Evolutionary conservation across 2,888 invertebrate species (phyloP), one percentile per base, ranked within the genome.

Genomic region (Callyntrura sp.): DNA sequence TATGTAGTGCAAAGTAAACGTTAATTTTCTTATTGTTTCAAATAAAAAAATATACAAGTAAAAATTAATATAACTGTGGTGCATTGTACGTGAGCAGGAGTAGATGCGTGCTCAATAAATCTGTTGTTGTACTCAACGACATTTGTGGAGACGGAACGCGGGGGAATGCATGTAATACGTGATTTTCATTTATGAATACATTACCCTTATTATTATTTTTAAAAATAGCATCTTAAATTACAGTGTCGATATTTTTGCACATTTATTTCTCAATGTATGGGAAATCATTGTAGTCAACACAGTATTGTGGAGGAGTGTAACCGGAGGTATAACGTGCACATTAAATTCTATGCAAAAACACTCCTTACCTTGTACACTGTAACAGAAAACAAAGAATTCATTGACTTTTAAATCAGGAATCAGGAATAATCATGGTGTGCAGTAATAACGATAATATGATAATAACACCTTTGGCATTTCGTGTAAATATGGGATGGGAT

Each of bases 381-480:
- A 20, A 20, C 3, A 60, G 0, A 81, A 17, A 60, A 5, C 5
- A 43, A 60, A 62, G 62, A 43, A 81, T 43, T 81, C 81, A 81
- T 62, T 81, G 62, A 81, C 62, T 81, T 81, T 60, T 35, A 43
- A 78, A 55, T 78, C 55, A 55, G 25, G 73, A 78, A 55, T 78
- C 55, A 55, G 25, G 73, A 73, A 73, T 35, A 55, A 45, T 9
- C 28, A 48, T 25, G 25, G 25, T 55, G 35, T 25, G 28, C 12
- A 25, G 25, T 73, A 78, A 55, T 55, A 78, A 55, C 25, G 20
- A 76, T 35, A 78, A 78, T 48, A n/a, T 6, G 25, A 55, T 78
- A 78, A 78, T 78, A 25, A 78, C 55, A 78, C 51, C 78, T 78
- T 78, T 76, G 76, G 51, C 20, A 45, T 55, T 78, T 23, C n/a